A percentile compares a stretch with the other conserved stretches of the same genome.
These are phyloP conservation scores for Lamellibrachia satsuma DNA, from an alignment of 2,888 invertebrate species.

Conservation along the genomic window DNA sequence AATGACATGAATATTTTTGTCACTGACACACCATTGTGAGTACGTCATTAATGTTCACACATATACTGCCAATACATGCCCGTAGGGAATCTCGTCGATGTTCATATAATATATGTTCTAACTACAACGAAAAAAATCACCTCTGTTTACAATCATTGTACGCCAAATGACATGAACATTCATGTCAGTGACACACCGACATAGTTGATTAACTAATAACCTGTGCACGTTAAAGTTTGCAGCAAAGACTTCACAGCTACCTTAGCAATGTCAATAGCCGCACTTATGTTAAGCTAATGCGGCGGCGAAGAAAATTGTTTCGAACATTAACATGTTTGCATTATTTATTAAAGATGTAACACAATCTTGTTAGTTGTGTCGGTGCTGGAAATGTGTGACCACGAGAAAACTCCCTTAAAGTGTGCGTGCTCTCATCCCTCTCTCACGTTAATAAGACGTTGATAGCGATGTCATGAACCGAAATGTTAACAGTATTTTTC, in stretches of 20 bases:
- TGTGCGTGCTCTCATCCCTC: too few species aligned
- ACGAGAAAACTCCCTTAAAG: neutral
- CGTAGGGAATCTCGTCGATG: neutral
- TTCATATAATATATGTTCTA: neutral
- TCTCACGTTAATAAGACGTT: too few species aligned
- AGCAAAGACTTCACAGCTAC: neutral
- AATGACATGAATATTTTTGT: neutral
- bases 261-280: neutral
- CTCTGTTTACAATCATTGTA: neutral
- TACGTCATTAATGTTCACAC: too few species aligned
- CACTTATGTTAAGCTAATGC: neutral
- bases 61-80: neutral
- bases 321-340: neutral
- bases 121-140: neutral
- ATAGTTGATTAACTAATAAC: neutral
- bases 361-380: neutral
- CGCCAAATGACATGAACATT: neutral
- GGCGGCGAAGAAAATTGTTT: neutral
- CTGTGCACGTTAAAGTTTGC: neutral
- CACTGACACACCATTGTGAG: neutral
- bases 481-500: too few species aligned
- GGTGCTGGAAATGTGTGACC: neutral
- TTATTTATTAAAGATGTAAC: slow-evolving; percentile 11
- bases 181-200: neutral
- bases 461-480: too few species aligned